These are phyloP conservation scores for Catocala fraxini DNA, from an alignment of 2,888 invertebrate species.

Conservation along the genomic window DNA sequence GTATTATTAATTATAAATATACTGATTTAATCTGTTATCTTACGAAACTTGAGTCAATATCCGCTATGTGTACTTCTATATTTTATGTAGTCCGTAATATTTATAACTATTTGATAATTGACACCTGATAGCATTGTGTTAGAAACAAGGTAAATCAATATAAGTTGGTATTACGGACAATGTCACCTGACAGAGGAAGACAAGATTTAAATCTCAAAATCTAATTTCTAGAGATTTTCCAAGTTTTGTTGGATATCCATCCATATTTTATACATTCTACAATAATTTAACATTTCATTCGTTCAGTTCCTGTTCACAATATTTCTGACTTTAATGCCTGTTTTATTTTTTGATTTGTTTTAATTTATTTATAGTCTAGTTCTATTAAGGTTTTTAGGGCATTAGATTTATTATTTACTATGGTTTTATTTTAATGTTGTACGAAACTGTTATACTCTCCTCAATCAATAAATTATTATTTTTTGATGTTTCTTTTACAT, in stretches of 20 bases:
- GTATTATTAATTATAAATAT: conserved; percentile 49
- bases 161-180: too few relatives aligned
- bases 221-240: not conserved
- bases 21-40: conserved; percentile 11
- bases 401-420: not conserved
- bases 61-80: too few relatives aligned
- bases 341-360: conserved; percentile 27
- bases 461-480: conserved; percentile 8
- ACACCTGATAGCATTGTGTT: too few relatives aligned
- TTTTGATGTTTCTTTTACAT: conserved; percentile 9
- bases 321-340: conserved; percentile 13
- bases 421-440: not conserved
- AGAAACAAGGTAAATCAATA: too few relatives aligned
- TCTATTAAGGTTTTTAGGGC: not conserved
- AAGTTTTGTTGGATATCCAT: not conserved
- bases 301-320: conserved; percentile 5
- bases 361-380: conserved; percentile 26
- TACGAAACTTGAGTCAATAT: not conserved
- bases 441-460: not conserved
- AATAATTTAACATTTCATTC: not conserved
- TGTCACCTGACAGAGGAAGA: too few relatives aligned
- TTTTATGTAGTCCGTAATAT: too few relatives aligned
- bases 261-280: too few relatives aligned
- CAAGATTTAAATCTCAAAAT: too few relatives aligned
- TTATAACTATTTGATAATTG: too few relatives aligned